These are phyloP conservation scores for Neelides folsomi DNA, from an alignment of 2,888 invertebrate species.

Conservation along the genomic window DNA sequence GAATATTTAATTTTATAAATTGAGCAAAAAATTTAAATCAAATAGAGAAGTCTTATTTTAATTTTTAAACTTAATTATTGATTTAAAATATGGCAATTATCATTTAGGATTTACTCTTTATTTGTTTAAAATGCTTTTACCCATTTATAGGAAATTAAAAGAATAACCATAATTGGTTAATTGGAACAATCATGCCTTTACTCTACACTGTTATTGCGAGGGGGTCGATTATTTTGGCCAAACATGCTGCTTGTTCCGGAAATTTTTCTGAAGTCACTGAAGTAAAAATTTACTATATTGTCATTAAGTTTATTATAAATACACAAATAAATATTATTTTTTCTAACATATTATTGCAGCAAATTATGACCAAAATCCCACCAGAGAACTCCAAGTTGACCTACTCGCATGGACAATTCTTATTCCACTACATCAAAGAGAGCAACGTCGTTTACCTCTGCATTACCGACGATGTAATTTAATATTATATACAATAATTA, in stretches of 20 bases:
- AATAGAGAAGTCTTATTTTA: background rate
- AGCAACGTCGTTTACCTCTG: conserved; percentile 80
- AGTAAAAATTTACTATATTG: conserved; percentile 25
- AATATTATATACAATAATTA: background rate
- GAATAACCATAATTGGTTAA: too few species aligned
- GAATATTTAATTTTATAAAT: background rate
- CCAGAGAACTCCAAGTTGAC: conserved; percentile 82
- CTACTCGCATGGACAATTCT: conserved; percentile 80
- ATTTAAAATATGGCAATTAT: too few species aligned
- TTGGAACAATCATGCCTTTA: conserved; percentile 61
- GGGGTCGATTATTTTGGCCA: conserved; percentile 69
- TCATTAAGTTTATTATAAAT: background rate
- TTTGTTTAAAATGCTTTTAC: too few species aligned
- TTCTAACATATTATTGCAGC: conserved; percentile 52
- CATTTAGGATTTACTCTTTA: too few species aligned
- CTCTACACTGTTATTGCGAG: conserved; percentile 79
- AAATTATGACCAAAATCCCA: conserved; percentile 73
- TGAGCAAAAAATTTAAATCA: background rate
- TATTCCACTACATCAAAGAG: conserved; percentile 83
- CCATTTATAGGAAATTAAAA: too few species aligned
- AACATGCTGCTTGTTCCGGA: conserved; percentile 82
- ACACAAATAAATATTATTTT: conserved; percentile 40
- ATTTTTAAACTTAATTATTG: background rate
- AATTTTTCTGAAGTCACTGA: conserved; percentile 77
- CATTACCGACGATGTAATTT: conserved; percentile 79